Base-by-base conservation (phyloP, 2,113 vertebrate species). In the Myotis davidii region DNA sequence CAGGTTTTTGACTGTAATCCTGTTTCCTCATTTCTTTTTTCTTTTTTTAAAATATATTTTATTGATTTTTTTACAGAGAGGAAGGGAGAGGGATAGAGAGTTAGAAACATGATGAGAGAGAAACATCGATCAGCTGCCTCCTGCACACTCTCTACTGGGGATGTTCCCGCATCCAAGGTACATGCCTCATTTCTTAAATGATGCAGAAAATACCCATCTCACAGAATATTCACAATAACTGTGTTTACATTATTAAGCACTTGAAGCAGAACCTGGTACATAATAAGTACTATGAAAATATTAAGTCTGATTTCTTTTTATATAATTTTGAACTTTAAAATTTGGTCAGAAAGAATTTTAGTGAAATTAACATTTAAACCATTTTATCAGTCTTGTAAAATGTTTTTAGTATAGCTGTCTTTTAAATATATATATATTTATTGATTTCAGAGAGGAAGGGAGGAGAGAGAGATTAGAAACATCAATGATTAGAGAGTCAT, bases 281-380 rank as follows among this genome's bases (percentile, higher is more conserved):
- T 37, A 79, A 21, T 61, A 25, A 34, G 6, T 88, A 61, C 64
- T 74, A 0, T 78, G 39, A 78, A 87, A 74, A 2, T 78, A 39
- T 64, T 73, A 17, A 93, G 39, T 21, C 0, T 20, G 7, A 50
- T 78, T 95, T 61, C 0, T 54, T 96, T 82, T 52, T 69, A n/a
- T 65, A 69, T 32, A 5, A 37, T n/a, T 95, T 64, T 64, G 21
- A 48, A 85, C 29, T 84, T 65, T 78, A 70, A 50, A 21, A 67
- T 85, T 91, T 13, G 37, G 17, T 91, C 32, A 59, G 67, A 61
- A 88, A 64, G 25, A 64, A 72, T 79, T 88, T 37, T 85, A 81
- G 64, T 85, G 74, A 94, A 94, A 85, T 37, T 95, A 39, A 83
- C 32, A 67, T 84, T 23, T 81, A 56, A 93, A 29, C 48, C 34